These are phyloP conservation scores for Chrysopa pallens DNA, from an alignment of 1,140 invertebrate genomes.

Conservation along the genomic window DNA sequence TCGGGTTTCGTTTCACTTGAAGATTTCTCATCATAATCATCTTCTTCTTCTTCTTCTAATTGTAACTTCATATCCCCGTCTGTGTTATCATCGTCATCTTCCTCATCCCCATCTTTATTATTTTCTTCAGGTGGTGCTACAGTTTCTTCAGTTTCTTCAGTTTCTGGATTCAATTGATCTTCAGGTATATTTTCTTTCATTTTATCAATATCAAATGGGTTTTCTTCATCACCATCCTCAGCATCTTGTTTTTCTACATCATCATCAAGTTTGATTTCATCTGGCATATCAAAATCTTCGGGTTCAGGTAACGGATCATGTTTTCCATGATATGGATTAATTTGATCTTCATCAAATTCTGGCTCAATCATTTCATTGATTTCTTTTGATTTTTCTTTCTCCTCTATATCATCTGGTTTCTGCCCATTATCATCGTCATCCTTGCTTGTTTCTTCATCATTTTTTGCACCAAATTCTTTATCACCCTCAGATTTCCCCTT, in stretches of 20 bases:
- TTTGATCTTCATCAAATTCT: constrained; percentile 63
- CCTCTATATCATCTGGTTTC: constrained; percentile 26
- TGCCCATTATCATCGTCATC: constrained; percentile 25
- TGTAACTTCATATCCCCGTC: constrained; percentile 27
- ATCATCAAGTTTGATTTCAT: constrained; percentile 68
- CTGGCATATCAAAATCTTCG: constrained; percentile 71
- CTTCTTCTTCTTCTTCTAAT: constrained; percentile 24
- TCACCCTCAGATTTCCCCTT: constrained; percentile 22
- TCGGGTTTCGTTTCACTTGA: constrained; percentile 3
- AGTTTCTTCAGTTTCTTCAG: constrained; percentile 13
- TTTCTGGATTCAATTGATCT: constrained; percentile 7
- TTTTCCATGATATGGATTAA: constrained; percentile 72
- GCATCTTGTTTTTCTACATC: constrained; percentile 39
- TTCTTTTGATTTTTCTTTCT: constrained; percentile 45
- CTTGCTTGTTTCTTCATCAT: constrained; percentile 32
- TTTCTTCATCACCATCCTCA: constrained; percentile 39
- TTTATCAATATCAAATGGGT: constrained; percentile 67
- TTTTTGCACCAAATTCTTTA: constrained; percentile 34
- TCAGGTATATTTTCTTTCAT: constrained; percentile 36
- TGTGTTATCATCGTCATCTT: constrained; percentile 13
- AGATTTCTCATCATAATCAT: constrained; percentile 16
- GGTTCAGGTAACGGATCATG: constrained; percentile 54
- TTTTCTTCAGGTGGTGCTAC: constrained; percentile 20
- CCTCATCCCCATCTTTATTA: constrained; percentile 20
- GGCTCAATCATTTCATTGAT: constrained; percentile 63